Evolutionary conservation across 2,113 vertebrate genomes (phyloP), one percentile per base, ranked within the genome.

Genomic region (Malurus elegans): DNA sequence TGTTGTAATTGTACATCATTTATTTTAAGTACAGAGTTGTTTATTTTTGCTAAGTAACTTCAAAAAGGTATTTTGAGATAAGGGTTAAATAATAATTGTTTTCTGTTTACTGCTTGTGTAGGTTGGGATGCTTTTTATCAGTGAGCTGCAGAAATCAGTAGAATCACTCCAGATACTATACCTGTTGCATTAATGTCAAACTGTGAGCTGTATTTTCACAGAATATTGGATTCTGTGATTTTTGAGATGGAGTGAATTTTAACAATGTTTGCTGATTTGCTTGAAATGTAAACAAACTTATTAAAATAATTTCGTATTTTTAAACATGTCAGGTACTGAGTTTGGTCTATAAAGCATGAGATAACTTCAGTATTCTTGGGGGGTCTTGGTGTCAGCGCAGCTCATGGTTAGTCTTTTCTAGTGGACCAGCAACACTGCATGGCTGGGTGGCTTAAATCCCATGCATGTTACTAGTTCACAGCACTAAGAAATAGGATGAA

Each of bases 21-120:
- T 80, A 86, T 83, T 95, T 96, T 74, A 88, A 90, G 85, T 88
- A 90, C n/a, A 50, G 60, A 92, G 42, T 67, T 86, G 48, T 88
- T 90, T 82, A 79, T 94, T 96, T 96, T 90, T 86, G 71, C 76
- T 86, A 76, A 89, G 34, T 67, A 85, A 92, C 25, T 70, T 90
- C 81, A 86, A 47, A 79, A 90, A 67, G 13, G 4, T 89, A 74
- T 36, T 94, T 92, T 94, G 79, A 86, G 76, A 67, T 83, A 86
- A 71, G 64, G 50, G 56, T 78, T 90, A 86, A 93, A 88, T 83
- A 82, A 51, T 81, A 36, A 57, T 82, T 76, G 18, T 40, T 89
- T 79, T 86, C 47, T 71, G 12, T 56, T 90, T 74, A 40, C 25
- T 85, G 32, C 58, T 66, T 51, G 47, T 58, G 28, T 72, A 57